phyloP scores from a whole-genome alignment of 1,140 invertebrate species.

The Formica selysi region DNA sequence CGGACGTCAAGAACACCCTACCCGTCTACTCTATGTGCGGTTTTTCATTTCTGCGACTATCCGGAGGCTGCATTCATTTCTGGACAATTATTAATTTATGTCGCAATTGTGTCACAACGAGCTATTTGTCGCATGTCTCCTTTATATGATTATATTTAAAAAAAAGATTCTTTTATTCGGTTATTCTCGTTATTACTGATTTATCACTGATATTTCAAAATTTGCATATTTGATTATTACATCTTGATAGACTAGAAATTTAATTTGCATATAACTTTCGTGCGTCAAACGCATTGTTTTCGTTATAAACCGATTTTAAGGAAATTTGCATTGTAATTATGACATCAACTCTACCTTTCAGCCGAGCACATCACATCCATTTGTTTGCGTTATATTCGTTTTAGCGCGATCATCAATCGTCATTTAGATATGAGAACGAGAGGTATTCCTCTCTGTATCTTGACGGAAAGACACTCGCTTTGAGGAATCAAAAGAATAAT shows the following conservation, averaged over 20 bases:
- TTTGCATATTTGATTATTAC: background rate
- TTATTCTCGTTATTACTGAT: background rate
- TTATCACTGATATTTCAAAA: background rate
- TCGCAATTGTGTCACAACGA: background rate
- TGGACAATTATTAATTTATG: slow-evolving; percentile 30
- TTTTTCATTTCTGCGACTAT: slow-evolving; percentile 31
- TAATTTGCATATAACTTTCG: slow-evolving; percentile 6
- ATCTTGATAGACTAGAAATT: slow-evolving; percentile 7
- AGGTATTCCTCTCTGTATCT: background rate
- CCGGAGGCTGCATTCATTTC: slow-evolving; percentile 14
- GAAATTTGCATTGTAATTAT: slow-evolving; percentile 36
- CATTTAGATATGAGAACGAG: slow-evolving; percentile 9
- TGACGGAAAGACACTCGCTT: background rate
- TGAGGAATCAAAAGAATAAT: slow-evolving; percentile 20
- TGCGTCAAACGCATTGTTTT: background rate
- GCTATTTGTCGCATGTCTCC: background rate
- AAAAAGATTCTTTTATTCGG: background rate
- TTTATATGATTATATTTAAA: background rate
- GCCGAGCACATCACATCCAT: background rate
- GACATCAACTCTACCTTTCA: background rate
- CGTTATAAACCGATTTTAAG: background rate
- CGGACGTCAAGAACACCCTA: slow-evolving; percentile 34
- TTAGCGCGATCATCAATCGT: slow-evolving; percentile 40
- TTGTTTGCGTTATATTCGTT: slow-evolving; percentile 18
- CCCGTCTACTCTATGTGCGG: background rate